Base-by-base conservation (phyloP, 92 coral and sea anemone genomes). In the Palythoa caribaeorum region DNA sequence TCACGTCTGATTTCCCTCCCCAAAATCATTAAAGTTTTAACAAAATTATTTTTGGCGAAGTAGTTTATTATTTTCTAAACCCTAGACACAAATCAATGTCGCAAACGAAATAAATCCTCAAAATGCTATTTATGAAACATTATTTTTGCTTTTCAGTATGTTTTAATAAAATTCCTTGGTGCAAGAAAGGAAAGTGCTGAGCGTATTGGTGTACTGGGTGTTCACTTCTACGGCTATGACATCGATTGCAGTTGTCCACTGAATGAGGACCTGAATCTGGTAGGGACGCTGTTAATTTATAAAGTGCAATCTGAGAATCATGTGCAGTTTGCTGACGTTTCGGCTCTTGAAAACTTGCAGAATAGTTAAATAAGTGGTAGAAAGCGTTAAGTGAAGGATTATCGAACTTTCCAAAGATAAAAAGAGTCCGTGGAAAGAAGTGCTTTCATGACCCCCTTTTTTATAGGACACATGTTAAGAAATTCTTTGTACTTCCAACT, bases 201-300 rank as follows among this genome's bases (percentile, higher is more conserved):
- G 68, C 91, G 98, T 19, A 88, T 97, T 38, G 99, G 99, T 38
- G 94, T 97, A 36, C 87, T 97, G n/a, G 99, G 99, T 15, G 80
- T 97, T 1, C 94, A 95, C 74, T 97, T 97, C 91, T 94, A 90
- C 87, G 99, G 99, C 40, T 97, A 97, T 79, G 98, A 95, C 88
- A 91, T 92, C 50, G 90, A 92, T 13, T 92, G 93, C n/a, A 80
- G 79, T 71, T 94, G 98, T 40, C 94, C 98, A 4, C 85, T 94
- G 52, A 91, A 87, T 65, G 94, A 89, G 50, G 98, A 94, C 71
- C 74, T 94, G 12, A 75, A 57, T 75, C 84, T 93, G 98, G 98
- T 94, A 87, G 4, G 91, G n/a, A 5, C 16, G 28, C 55, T 47
- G 37, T 10, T 76, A 20, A 16, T 47, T 48, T 3, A 11, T 47